These are phyloP conservation scores for Mimumesa dahlbomi DNA, from an alignment of 2,888 invertebrate species.

Conservation along the genomic window DNA sequence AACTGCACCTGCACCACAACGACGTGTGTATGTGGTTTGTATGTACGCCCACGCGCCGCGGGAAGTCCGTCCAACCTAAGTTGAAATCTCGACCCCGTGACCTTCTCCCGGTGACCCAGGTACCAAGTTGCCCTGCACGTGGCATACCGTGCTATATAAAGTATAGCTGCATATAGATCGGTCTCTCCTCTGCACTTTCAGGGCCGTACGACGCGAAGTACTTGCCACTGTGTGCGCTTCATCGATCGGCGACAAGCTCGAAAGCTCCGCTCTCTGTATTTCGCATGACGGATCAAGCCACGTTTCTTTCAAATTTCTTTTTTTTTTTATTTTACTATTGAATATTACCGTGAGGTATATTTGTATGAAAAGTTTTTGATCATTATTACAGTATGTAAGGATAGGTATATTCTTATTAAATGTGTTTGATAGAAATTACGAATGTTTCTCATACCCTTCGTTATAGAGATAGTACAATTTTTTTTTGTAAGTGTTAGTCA, in stretches of 20 bases:
- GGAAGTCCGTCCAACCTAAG: constrained; percentile 51
- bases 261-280: constrained; percentile 5
- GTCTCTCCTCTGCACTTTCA: constrained; percentile 49
- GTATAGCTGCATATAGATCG: constrained; percentile 71
- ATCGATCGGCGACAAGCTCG: constrained; percentile 45
- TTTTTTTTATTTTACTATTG: background rate
- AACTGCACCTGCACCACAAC: constrained; percentile 35
- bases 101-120: constrained; percentile 71
- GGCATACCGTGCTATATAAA: constrained; percentile 66
- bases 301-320: background rate
- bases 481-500: background rate
- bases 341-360: no score
- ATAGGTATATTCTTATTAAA: no score
- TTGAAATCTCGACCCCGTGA: constrained; percentile 65
- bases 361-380: no score
- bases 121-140: constrained; percentile 66
- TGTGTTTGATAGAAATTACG: no score
- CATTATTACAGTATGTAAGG: no score
- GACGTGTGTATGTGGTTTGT: no score
- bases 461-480: no score
- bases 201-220: constrained; percentile 44
- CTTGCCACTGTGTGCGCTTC: constrained; percentile 37
- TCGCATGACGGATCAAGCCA: background rate
- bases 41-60: constrained; percentile 48
- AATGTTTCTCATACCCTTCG: no score